A percentile compares a stretch with the other conserved stretches of the same genome.
These are phyloP conservation scores for Dromas ardeola DNA, from an alignment of 2,113 vertebrate genomes.

Conservation along the genomic window DNA sequence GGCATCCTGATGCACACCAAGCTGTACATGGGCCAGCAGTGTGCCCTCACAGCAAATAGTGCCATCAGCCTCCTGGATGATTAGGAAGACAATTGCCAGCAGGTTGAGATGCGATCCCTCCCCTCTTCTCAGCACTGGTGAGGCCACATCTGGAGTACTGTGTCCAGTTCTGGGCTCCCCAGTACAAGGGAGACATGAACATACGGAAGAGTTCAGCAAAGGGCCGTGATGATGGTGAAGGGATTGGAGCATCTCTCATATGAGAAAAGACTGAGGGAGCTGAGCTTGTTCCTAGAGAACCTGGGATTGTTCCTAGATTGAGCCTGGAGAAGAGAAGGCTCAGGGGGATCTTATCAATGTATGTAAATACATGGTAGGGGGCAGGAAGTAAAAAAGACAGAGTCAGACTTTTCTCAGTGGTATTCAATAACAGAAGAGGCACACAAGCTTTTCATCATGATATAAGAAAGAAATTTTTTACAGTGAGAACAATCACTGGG, in stretches of 20 bases:
- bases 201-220: neutral
- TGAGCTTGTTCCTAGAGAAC: neutral
- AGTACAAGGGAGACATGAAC: neutral
- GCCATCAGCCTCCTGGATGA: neutral
- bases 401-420: neutral
- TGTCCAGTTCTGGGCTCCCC: neutral
- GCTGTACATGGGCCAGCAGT: neutral
- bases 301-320: neutral
- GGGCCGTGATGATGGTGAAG: neutral
- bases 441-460: neutral
- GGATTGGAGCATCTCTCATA: neutral
- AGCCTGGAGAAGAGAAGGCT: neutral
- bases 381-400: neutral
- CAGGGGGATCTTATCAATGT: neutral
- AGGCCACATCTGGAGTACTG: neutral
- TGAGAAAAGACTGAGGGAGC: neutral
- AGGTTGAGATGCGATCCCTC: neutral
- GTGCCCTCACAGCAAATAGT: neutral
- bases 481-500: neutral
- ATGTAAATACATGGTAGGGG: neutral
- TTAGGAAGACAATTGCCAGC: neutral
- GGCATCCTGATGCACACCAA: neutral
- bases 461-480: neutral
- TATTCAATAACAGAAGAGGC: neutral
- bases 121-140: neutral